These are phyloP conservation scores for Venustoraphidia nigricollis DNA, from an alignment of 2,888 invertebrate species.

Conservation along the genomic window DNA sequence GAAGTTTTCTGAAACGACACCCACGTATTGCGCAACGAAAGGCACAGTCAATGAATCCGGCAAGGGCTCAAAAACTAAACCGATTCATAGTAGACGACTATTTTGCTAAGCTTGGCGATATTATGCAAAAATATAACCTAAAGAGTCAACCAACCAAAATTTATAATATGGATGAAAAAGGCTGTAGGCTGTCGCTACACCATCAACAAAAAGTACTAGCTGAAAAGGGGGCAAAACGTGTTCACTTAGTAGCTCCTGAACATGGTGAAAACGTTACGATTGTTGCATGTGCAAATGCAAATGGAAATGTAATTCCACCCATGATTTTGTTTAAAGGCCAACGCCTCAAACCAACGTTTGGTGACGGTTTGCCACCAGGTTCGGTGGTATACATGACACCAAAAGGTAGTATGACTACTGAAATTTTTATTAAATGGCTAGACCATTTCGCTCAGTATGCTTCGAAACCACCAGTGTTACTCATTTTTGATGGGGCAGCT, in stretches of 20 bases:
- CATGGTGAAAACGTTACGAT: constrained; percentile 21
- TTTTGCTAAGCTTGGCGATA: too few species aligned
- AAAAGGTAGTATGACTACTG: constrained; percentile 18
- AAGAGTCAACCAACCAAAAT: too few species aligned
- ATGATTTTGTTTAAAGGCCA: constrained; percentile 19
- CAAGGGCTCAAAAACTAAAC: too few species aligned
- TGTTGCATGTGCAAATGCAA: constrained; percentile 19
- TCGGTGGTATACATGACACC: constrained; percentile 12
- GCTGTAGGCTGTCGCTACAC: too few species aligned
- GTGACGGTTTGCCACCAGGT: constrained; percentile 16
- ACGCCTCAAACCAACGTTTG: constrained; percentile 13
- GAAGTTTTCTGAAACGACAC: too few species aligned
- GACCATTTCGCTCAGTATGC: constrained; percentile 16
- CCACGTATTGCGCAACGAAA: too few species aligned
- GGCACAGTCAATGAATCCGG: too few species aligned
- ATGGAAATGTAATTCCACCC: constrained; percentile 17
- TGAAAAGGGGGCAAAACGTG: constrained; percentile 17
- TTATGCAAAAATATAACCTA: too few species aligned
- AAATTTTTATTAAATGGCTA: constrained; percentile 13
- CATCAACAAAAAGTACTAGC: too few species aligned
- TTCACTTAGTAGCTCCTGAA: constrained; percentile 17
- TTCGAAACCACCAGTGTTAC: constrained; percentile 11
- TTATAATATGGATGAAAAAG: too few species aligned
- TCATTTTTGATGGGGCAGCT: constrained; percentile 19
- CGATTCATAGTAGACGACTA: too few species aligned